These are phyloP conservation scores for Leptodactylus fuscus DNA, from an alignment of 2,113 vertebrate genomes.

Conservation along the genomic window DNA sequence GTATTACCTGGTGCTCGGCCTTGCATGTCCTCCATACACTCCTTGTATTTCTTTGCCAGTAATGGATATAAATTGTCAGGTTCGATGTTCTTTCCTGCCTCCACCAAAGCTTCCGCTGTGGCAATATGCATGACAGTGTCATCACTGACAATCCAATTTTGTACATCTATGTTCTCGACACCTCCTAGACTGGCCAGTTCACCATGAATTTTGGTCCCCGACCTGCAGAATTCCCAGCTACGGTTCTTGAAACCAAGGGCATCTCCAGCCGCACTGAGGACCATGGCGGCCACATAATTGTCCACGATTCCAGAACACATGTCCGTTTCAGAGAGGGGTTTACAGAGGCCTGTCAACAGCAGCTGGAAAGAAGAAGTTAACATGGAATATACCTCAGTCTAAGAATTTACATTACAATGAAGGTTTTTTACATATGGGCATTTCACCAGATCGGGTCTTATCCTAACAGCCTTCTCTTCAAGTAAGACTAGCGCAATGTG, in stretches of 20 bases:
- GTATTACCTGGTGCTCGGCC: conserved; percentile 79
- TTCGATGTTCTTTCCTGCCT: conserved; percentile 60
- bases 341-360: conserved; percentile 22
- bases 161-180: conserved; percentile 68
- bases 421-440: too few species aligned
- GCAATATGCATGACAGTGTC: conserved; percentile 88
- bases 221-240: conserved; percentile 75
- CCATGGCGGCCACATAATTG: conserved; percentile 78
- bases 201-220: conserved; percentile 74
- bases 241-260: conserved; percentile 73
- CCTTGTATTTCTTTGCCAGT: conserved; percentile 79
- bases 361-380: conserved; percentile 31
- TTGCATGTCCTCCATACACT: conserved; percentile 80
- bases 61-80: conserved; percentile 68
- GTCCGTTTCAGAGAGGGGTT: background rate
- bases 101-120: conserved; percentile 78
- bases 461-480: too few species aligned
- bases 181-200: conserved; percentile 76
- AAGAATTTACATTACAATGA: too few species aligned
- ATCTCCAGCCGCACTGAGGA: conserved; percentile 80
- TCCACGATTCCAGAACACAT: conserved; percentile 63
- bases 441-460: too few species aligned
- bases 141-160: conserved; percentile 75
- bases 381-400: background rate
- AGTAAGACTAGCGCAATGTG: too few species aligned